phyloP scores from a whole-genome alignment of 2,113 vertebrate genomes.

The Acrocephalus kingi region DNA sequence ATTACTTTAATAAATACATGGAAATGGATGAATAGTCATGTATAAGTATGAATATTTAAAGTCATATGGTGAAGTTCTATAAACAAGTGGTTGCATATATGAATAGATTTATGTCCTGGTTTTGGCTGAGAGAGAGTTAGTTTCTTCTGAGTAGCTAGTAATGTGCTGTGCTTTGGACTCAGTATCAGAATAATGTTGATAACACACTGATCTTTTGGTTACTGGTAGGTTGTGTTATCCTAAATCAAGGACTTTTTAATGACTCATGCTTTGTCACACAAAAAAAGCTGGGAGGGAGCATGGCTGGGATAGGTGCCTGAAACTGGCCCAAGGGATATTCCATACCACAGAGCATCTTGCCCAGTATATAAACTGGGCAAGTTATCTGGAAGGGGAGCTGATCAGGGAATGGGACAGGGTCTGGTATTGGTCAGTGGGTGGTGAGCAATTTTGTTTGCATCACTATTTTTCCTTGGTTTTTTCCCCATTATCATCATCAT shows the following conservation, averaged over 20 bases:
- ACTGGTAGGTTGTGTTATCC: not conserved
- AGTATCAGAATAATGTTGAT: not conserved
- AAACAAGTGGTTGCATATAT: not conserved
- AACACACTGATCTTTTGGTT: not conserved
- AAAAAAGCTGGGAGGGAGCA: not conserved
- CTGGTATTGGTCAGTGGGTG: not conserved
- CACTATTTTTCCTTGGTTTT: not conserved
- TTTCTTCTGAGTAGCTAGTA: not conserved
- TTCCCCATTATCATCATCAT: too few relatives aligned
- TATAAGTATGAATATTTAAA: not conserved
- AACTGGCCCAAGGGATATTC: not conserved
- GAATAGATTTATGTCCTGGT: not conserved
- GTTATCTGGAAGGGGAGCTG: not conserved
- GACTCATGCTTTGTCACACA: not conserved
- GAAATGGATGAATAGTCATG: not conserved
- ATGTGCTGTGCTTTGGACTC: not conserved
- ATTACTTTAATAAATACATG: not conserved
- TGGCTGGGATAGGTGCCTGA: not conserved
- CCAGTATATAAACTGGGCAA: not conserved
- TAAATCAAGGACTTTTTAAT: not conserved
- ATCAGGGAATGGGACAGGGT: not conserved
- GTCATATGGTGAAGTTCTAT: not conserved
- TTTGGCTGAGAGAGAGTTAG: not conserved
- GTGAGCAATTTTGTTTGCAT: not conserved
- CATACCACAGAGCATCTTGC: rapidly evolving